These are phyloP conservation scores for Montipora foliosa DNA, from an alignment of 64 coral and sea anemone species.

Conservation along the genomic window DNA sequence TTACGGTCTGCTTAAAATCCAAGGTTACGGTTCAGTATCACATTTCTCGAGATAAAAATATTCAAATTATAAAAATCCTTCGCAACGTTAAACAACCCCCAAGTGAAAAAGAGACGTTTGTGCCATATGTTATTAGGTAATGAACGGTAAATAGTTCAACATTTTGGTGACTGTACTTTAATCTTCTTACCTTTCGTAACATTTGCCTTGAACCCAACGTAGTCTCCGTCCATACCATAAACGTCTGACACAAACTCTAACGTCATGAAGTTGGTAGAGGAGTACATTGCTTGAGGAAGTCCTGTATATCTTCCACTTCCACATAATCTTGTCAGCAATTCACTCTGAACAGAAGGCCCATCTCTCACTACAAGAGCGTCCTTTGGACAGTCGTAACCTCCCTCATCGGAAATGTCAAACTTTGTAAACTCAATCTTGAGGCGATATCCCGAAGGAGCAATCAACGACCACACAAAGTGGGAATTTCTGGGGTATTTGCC, in stretches of 20 bases:
- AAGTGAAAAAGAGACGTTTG: too few relatives aligned
- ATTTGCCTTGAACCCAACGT: slow-evolving; percentile 17
- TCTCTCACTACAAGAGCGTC: slow-evolving; percentile 6
- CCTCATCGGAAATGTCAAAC: neutral
- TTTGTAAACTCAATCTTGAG: slow-evolving; percentile 31
- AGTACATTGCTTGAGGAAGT: neutral
- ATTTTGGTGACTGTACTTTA: neutral
- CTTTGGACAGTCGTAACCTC: neutral
- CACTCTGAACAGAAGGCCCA: neutral
- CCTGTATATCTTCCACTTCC: too few relatives aligned
- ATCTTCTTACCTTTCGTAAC: slow-evolving; percentile 1
- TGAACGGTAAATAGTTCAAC: too few relatives aligned
- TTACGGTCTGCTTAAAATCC: too few relatives aligned
- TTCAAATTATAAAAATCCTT: too few relatives aligned
- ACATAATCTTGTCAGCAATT: neutral
- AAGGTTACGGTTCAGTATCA: too few relatives aligned
- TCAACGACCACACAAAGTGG: slow-evolving; percentile 8
- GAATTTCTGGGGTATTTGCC: slow-evolving; percentile 44
- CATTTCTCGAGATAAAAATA: too few relatives aligned
- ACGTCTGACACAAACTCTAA: neutral
- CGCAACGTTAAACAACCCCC: too few relatives aligned
- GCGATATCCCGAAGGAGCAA: slow-evolving; percentile 32
- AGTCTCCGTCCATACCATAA: neutral
- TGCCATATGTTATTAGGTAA: too few relatives aligned
- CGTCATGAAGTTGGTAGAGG: neutral